A percentile compares a stretch with the other conserved stretches of the same genome.
These are phyloP conservation scores for Toxotes chatareus DNA, from an alignment of 2,113 vertebrate species.

Conservation along the genomic window DNA sequence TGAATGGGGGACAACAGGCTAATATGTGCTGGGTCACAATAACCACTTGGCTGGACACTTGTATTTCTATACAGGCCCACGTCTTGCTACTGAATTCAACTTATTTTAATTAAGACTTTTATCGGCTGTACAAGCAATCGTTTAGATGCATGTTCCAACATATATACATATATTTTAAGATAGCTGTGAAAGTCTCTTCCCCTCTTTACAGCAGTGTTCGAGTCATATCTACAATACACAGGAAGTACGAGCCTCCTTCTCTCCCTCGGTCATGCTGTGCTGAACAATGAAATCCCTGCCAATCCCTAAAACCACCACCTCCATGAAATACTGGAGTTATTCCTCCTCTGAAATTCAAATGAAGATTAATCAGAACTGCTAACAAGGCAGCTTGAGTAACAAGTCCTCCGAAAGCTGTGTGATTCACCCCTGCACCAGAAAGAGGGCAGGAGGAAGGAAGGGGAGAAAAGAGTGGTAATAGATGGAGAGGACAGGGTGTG, in stretches of 20 bases:
- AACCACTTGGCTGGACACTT: background rate
- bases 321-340: conserved; percentile 41
- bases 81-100: background rate
- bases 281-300: conserved; percentile 35
- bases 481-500: background rate
- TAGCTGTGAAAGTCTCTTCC: background rate
- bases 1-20: too few relatives aligned
- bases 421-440: background rate
- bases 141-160: background rate
- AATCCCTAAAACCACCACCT: conserved; percentile 36
- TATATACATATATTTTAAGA: background rate
- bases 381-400: conserved; percentile 24
- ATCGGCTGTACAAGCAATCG: too few relatives aligned
- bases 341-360: conserved; percentile 62
- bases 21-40: too few relatives aligned
- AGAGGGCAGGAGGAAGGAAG: background rate
- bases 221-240: background rate
- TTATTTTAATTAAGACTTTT: too few relatives aligned
- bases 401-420: conserved; percentile 17
- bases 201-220: background rate
- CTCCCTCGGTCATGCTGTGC: background rate
- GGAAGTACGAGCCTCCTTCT: background rate
- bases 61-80: background rate
- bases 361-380: conserved; percentile 49
- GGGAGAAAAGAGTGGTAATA: background rate